These are phyloP conservation scores for Drosophila repletoides DNA, from an alignment of 1,140 invertebrate genomes.

Conservation along the genomic window DNA sequence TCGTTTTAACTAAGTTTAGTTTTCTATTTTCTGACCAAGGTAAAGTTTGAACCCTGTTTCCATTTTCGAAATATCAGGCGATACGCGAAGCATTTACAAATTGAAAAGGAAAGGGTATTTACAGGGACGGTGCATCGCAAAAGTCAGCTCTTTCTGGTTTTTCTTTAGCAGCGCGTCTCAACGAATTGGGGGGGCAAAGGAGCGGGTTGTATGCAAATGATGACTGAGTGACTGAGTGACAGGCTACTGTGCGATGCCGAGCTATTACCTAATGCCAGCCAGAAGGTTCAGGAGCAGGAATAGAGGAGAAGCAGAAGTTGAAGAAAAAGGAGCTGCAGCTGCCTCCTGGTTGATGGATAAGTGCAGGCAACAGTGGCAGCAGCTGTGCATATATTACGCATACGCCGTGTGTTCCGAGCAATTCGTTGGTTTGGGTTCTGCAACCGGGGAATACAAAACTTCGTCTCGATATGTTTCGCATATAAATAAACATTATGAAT, in stretches of 20 bases:
- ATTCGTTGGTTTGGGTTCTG: slow-evolving; percentile 13
- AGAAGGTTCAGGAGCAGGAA: not conserved
- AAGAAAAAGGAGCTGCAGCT: slow-evolving; percentile 41
- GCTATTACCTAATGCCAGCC: slow-evolving; percentile 75
- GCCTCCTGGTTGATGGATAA: slow-evolving; percentile 63
- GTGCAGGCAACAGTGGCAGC: slow-evolving; percentile 48
- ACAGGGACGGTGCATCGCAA: too few relatives aligned
- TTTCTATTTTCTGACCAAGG: too few relatives aligned
- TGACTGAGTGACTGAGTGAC: slow-evolving; percentile 69
- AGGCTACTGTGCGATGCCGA: slow-evolving; percentile 41
- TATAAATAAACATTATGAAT: slow-evolving; percentile 81
- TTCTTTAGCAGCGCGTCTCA: too few relatives aligned
- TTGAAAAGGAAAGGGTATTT: too few relatives aligned
- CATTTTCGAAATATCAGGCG: too few relatives aligned
- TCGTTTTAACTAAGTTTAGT: too few relatives aligned
- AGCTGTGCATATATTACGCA: slow-evolving; percentile 71
- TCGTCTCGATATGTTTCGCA: slow-evolving; percentile 78
- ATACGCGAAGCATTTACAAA: too few relatives aligned
- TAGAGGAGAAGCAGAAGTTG: slow-evolving; percentile 1
- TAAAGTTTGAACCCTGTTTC: too few relatives aligned
- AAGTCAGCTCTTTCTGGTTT: too few relatives aligned
- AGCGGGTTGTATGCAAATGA: slow-evolving; percentile 64
- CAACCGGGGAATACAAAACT: slow-evolving; percentile 53
- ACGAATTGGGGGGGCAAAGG: slow-evolving; percentile 6
- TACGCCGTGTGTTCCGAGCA: slow-evolving; percentile 46